Percentiles rank a stretch among this genome's conserved stretches.
Conservation (phyloP, 2,888 invertebrate species). For the Pterostichus madidus region DNA sequence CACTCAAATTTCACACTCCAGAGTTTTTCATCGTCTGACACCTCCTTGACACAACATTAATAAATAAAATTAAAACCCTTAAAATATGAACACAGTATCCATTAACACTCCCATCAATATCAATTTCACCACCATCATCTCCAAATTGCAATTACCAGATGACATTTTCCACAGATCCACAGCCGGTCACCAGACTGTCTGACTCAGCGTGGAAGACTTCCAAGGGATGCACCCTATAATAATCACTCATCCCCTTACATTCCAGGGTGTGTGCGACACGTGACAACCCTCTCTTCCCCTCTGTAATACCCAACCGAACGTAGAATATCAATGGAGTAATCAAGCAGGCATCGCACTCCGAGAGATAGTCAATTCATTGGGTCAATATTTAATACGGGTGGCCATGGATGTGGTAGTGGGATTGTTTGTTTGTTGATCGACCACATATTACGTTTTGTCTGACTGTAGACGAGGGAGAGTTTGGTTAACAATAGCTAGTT, state of each 20-base stretch:
- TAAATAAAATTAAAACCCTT: conserved; percentile 18
- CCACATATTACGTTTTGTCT: conserved; percentile 11
- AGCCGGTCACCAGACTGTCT: conserved; percentile 22
- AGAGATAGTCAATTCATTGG: conserved; percentile 48
- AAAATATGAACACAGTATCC: conserved; percentile 25
- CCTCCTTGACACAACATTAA: conserved; percentile 11
- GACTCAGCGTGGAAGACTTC: conserved; percentile 8
- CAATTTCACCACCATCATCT: conserved; percentile 53
- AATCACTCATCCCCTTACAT: conserved; percentile 49
- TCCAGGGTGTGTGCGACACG: conserved; percentile 19
- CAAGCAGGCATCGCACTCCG: conserved; percentile 21
- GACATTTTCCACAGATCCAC: conserved; percentile 46
- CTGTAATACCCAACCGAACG: neutral
- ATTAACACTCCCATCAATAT: conserved; percentile 56
- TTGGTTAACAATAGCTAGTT: conserved; percentile 8
- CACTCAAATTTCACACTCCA: neutral
- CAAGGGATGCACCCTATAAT: conserved; percentile 32
- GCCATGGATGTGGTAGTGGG: conserved; percentile 12
- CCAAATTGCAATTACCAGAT: conserved; percentile 51
- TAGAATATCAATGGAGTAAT: conserved; percentile 59
- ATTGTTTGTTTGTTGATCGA: conserved; percentile 9
- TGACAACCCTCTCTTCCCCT: conserved; percentile 16
- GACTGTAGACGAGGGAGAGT: neutral
- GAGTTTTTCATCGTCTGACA: conserved; percentile 1
- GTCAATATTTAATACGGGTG: conserved; percentile 55